Percentiles rank a stretch among this genome's conserved stretches.
Evolutionary conservation across 2,888 invertebrate species (phyloP).

Genomic region (Ennomos erosarius): DNA sequence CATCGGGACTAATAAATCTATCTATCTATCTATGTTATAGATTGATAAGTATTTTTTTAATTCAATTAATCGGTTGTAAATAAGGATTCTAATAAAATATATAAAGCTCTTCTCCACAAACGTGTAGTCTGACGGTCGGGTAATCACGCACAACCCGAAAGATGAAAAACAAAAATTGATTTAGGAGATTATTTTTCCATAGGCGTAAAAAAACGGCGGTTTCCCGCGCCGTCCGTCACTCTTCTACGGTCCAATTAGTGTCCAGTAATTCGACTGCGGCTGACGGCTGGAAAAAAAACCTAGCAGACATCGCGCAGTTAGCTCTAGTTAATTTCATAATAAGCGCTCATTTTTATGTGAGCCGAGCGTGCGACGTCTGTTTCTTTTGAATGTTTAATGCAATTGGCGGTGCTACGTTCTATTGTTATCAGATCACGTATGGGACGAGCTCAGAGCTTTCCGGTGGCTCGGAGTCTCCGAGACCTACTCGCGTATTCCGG

Average conservation of each 20-base stretch:
- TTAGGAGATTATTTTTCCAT: conserved; percentile 53
- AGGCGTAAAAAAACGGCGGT: conserved; percentile 60
- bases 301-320: conserved; percentile 68
- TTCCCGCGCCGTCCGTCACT: conserved; percentile 77
- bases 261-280: conserved; percentile 80
- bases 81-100: conserved; percentile 19
- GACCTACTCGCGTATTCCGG: conserved; percentile 74
- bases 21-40: no score
- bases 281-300: conserved; percentile 76
- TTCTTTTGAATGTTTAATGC: conserved; percentile 78
- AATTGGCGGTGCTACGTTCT: conserved; percentile 62
- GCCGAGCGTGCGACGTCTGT: conserved; percentile 66
- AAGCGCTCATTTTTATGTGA: conserved; percentile 83
- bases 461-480: conserved; percentile 47
- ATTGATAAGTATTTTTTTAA: background rate
- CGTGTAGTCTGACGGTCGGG: conserved; percentile 23
- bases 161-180: conserved; percentile 48
- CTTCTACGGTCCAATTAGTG: conserved; percentile 83
- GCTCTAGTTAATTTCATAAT: conserved; percentile 82
- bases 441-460: conserved; percentile 38
- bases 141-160: conserved; percentile 40
- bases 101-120: conserved; percentile 19
- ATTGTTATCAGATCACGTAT: conserved; percentile 60
- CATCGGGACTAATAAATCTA: no score
- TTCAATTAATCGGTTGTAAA: background rate